phyloP scores from a whole-genome alignment of 2,113 vertebrate species.

The Geococcyx californianus region DNA sequence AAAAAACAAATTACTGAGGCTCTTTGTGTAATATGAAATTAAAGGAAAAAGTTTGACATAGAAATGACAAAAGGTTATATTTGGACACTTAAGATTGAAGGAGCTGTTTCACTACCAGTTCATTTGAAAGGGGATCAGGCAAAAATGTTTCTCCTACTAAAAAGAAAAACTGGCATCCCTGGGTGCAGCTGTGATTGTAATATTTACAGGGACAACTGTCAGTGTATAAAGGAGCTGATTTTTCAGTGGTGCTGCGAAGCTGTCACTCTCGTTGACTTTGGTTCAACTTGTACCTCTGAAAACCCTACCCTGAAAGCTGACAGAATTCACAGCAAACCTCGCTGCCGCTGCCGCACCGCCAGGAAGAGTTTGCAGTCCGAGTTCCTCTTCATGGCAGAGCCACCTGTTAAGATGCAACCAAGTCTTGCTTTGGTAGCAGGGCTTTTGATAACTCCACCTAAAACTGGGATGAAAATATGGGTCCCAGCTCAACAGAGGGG shows the following conservation, averaged over 20 bases:
- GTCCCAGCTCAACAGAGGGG: background rate
- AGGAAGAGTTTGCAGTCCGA: background rate
- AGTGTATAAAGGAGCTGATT: background rate
- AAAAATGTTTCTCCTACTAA: background rate
- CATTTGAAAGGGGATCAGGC: background rate
- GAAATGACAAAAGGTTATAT: background rate
- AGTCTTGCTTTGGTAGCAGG: background rate
- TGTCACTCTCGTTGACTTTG: background rate
- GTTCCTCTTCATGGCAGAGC: slow-evolving; percentile 15
- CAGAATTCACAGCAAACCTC: slow-evolving; percentile 20
- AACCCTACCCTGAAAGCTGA: background rate
- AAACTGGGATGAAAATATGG: background rate
- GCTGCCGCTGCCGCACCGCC: slow-evolving; percentile 1
- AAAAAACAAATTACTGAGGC: background rate
- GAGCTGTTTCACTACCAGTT: background rate
- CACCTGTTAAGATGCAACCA: slow-evolving; percentile 2
- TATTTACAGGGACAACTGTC: slow-evolving; percentile 17
- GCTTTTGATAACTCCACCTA: accelerated
- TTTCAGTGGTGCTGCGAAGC: background rate
- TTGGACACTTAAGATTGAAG: background rate
- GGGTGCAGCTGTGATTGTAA: background rate
- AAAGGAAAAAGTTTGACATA: background rate
- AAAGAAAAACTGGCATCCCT: background rate
- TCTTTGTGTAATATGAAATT: background rate
- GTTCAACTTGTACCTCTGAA: background rate